phyloP scores from a whole-genome alignment of 1,140 invertebrate genomes.

The Drosophila murphyi region DNA sequence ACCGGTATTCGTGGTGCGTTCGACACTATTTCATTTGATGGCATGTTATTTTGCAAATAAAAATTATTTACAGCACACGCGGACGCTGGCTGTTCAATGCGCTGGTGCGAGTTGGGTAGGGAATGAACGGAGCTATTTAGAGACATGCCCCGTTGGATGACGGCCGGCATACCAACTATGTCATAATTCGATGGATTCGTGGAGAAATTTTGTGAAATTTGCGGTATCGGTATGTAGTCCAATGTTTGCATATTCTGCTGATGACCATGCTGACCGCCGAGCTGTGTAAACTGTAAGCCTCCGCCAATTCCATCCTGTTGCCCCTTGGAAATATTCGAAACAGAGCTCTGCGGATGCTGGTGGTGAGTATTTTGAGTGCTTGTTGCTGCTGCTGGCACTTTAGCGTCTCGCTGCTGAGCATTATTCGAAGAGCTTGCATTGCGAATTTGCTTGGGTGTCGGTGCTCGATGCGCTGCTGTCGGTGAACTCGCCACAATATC shows the following conservation, averaged over 20 bases:
- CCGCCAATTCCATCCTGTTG: conserved; percentile 74
- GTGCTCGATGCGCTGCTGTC: conserved; percentile 60
- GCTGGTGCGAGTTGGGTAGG: conserved; percentile 84
- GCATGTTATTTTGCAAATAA: conserved; percentile 87
- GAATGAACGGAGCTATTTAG: conserved; percentile 83
- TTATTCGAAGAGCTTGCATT: conserved; percentile 66
- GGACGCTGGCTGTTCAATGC: conserved; percentile 85
- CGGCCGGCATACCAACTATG: conserved; percentile 85
- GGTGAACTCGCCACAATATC: conserved; percentile 66
- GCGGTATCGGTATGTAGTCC: conserved; percentile 82
- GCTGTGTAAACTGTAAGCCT: conserved; percentile 71
- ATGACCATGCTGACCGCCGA: conserved; percentile 78
- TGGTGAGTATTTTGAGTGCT: conserved; percentile 82
- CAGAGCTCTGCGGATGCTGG: conserved; percentile 81
- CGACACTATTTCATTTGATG: conserved; percentile 61
- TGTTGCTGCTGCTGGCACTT: conserved; percentile 56
- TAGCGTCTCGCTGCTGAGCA: conserved; percentile 76
- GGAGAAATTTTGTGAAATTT: conserved; percentile 84
- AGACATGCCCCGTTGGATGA: conserved; percentile 87
- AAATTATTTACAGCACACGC: conserved; percentile 88
- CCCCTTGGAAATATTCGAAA: conserved; percentile 66
- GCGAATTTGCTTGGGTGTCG: conserved; percentile 79
- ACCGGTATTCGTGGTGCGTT: conserved; percentile 66
- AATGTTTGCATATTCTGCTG: conserved; percentile 84
- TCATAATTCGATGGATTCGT: conserved; percentile 86